phyloP scores from a whole-genome alignment of 1,140 invertebrate species.

The Papilio machaon region DNA sequence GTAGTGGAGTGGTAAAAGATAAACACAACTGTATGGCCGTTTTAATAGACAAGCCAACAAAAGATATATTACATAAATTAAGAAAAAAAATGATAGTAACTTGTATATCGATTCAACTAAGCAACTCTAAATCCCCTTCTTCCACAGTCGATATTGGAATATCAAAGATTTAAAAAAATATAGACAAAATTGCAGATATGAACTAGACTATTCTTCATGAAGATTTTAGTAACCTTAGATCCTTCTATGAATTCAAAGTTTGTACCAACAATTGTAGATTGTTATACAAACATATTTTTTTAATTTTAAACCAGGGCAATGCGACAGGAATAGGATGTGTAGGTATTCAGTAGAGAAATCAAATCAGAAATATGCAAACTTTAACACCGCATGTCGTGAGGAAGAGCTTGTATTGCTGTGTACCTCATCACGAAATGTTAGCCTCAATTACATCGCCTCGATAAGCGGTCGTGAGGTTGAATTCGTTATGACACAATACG shows the following conservation, averaged over 20 bases:
- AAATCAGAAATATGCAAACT: no score
- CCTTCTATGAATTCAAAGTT: no score
- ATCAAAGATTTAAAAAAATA: no score
- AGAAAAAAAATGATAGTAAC: not conserved
- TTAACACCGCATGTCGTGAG: not conserved
- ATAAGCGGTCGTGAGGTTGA: not conserved
- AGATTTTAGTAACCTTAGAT: no score
- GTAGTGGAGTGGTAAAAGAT: not conserved
- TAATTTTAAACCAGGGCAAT: no score
- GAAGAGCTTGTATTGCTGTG: not conserved
- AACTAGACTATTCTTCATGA: no score
- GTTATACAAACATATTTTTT: no score
- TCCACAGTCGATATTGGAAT: not conserved
- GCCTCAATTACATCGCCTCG: not conserved
- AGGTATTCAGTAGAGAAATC: no score
- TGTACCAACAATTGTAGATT: no score
- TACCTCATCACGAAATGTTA: not conserved
- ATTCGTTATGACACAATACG: not conserved
- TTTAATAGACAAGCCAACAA: not conserved
- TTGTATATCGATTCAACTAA: not conserved
- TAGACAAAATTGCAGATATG: no score
- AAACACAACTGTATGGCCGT: not conserved
- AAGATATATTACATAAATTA: not conserved
- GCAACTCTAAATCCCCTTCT: not conserved
- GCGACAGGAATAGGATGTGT: no score